phyloP scores from a whole-genome alignment of 1,140 invertebrate species.

The Cydia amplana region DNA sequence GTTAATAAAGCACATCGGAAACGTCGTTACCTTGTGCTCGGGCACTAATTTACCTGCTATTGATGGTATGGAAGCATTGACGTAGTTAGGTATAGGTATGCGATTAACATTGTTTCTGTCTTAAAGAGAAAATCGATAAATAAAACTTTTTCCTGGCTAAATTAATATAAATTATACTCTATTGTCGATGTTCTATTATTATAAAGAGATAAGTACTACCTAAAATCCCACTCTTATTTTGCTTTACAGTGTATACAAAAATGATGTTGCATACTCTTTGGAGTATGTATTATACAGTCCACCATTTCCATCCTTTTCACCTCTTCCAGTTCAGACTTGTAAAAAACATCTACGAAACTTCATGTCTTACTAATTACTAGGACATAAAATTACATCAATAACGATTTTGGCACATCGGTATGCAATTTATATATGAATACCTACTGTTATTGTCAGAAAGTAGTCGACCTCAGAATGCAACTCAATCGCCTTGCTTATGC shows the following conservation, averaged over 20 bases:
- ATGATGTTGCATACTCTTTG: no score
- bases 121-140: neutral
- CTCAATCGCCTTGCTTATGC: constrained; percentile 14
- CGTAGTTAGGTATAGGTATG: neutral
- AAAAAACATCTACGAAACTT: neutral
- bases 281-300: no score
- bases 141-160: no score
- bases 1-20: neutral
- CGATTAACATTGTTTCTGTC: neutral
- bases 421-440: neutral
- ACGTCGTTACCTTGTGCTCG: constrained; percentile 10
- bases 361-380: neutral
- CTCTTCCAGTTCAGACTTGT: no score
- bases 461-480: constrained; percentile 20
- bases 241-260: no score
- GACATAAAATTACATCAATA: neutral
- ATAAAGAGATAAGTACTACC: no score
- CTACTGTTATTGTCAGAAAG: constrained; percentile 18
- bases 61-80: neutral
- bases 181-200: no score
- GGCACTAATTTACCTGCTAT: neutral
- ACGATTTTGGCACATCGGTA: neutral
- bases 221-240: no score
- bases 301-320: no score
- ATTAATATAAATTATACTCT: no score